A percentile compares a stretch with the other conserved stretches of the same genome.
Evolutionary conservation across 2,888 invertebrate species (phyloP).

Genomic region (Platycnemis pennipes): DNA sequence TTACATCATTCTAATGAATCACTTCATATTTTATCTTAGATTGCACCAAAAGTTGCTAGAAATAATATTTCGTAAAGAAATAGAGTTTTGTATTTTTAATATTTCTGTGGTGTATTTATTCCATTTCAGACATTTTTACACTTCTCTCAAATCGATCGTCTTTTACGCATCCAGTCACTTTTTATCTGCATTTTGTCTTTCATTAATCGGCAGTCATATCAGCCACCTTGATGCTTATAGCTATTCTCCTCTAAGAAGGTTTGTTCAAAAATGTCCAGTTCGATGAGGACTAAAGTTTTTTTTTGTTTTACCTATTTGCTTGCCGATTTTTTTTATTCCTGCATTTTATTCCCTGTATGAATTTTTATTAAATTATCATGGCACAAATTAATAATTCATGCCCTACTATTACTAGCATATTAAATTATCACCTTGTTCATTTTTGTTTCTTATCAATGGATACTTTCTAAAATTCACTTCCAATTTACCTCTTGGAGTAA

Average conservation of each 20-base stretch:
- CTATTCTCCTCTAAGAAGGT: neutral
- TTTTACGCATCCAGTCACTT: neutral
- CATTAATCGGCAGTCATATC: neutral
- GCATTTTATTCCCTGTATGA: no score
- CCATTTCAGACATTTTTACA: neutral
- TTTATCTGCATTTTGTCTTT: neutral
- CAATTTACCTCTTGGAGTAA: no score
- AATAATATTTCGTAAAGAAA: neutral
- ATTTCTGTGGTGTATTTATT: neutral
- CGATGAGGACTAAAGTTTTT: neutral
- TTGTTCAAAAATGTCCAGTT: neutral
- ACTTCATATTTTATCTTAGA: neutral
- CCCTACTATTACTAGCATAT: no score
- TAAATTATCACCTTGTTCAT: no score
- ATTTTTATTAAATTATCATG: no score
- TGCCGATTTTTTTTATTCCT: neutral
- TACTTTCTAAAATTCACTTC: no score
- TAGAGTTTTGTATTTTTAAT: neutral
- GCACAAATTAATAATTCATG: neutral
- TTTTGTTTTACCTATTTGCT: neutral
- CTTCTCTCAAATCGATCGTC: constrained; percentile 4
- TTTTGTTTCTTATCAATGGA: no score
- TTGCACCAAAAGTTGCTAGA: neutral
- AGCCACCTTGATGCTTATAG: neutral
- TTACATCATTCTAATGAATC: neutral